Evolutionary conservation across 1,140 invertebrate genomes (phyloP).

Genomic region (Drosophila hydei): DNA sequence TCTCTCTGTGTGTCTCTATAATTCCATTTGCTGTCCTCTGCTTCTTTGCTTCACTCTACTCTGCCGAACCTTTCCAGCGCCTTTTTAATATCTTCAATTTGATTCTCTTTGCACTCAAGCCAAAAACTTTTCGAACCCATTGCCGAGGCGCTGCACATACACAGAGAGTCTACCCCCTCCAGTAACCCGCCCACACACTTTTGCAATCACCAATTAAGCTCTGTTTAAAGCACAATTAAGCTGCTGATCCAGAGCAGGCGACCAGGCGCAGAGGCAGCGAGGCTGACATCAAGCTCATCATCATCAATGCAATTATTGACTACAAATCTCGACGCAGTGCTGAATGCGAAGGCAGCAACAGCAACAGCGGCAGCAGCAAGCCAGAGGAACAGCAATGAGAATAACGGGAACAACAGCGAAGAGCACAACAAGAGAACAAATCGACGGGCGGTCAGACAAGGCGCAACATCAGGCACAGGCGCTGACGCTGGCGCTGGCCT

Average conservation of each 20-base stretch:
- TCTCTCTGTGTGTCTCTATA: no score
- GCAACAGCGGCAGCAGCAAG: constrained; percentile 23
- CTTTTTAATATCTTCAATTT: constrained; percentile 25
- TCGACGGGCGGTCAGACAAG: constrained; percentile 39
- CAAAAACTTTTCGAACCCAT: constrained; percentile 26
- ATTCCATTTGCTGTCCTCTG: not conserved
- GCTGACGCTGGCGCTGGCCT: not conserved
- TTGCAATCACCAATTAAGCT: constrained; percentile 74
- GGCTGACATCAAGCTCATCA: constrained; percentile 56
- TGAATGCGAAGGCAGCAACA: constrained; percentile 47
- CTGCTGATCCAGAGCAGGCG: constrained; percentile 12
- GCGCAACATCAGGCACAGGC: constrained; percentile 21
- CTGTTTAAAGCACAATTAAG: constrained; percentile 78
- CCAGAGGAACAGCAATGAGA: constrained; percentile 31
- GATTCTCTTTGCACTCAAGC: not conserved
- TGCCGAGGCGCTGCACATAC: not conserved
- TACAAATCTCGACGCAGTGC: constrained; percentile 71
- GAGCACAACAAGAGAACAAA: constrained; percentile 29
- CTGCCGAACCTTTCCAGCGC: not conserved
- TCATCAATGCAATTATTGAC: constrained; percentile 81
- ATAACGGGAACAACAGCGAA: constrained; percentile 10
- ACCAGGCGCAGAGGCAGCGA: constrained; percentile 11
- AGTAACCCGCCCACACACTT: not conserved
- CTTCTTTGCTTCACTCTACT: no score
- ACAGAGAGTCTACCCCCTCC: not conserved